phyloP scores from a whole-genome alignment of 1,140 invertebrate species.

The Halesus radiatus region DNA sequence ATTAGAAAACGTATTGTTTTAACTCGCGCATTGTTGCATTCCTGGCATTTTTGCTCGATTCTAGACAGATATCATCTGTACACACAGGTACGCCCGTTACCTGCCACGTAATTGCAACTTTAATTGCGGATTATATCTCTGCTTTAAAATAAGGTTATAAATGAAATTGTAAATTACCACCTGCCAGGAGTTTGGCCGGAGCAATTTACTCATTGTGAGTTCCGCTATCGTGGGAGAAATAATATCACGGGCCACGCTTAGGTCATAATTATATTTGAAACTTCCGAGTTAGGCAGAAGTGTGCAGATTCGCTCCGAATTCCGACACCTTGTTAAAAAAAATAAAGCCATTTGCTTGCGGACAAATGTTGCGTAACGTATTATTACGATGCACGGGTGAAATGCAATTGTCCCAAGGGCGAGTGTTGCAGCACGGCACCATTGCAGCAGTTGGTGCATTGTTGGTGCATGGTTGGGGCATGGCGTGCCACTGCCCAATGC shows the following conservation, averaged over 20 bases:
- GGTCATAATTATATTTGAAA: neutral
- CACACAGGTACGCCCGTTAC: constrained; percentile 9
- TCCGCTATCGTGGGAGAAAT: constrained; percentile 12
- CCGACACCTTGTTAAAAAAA: too few species aligned
- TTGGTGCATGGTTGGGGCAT: constrained; percentile 2
- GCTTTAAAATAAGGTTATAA: constrained; percentile 15
- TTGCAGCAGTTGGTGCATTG: neutral
- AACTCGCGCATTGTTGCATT: constrained; percentile 32
- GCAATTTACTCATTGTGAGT: neutral
- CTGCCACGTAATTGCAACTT: constrained; percentile 10
- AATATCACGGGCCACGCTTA: neutral
- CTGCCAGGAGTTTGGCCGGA: constrained; percentile 7
- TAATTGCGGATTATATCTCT: constrained; percentile 28
- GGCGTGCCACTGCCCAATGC: constrained; percentile 23
- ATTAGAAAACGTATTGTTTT: constrained; percentile 35
- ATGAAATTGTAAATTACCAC: constrained; percentile 26
- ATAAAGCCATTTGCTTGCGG: too few species aligned
- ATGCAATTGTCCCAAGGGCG: neutral
- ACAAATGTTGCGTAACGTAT: too few species aligned
- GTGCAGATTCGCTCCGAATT: neutral
- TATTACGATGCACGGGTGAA: too few species aligned
- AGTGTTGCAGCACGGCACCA: neutral
- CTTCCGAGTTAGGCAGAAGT: neutral
- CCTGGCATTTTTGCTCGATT: constrained; percentile 23
- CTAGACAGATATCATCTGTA: constrained; percentile 23